Evolutionary conservation across 2,888 invertebrate species (phyloP).

Genomic region (Synanthedon tipuliformis): DNA sequence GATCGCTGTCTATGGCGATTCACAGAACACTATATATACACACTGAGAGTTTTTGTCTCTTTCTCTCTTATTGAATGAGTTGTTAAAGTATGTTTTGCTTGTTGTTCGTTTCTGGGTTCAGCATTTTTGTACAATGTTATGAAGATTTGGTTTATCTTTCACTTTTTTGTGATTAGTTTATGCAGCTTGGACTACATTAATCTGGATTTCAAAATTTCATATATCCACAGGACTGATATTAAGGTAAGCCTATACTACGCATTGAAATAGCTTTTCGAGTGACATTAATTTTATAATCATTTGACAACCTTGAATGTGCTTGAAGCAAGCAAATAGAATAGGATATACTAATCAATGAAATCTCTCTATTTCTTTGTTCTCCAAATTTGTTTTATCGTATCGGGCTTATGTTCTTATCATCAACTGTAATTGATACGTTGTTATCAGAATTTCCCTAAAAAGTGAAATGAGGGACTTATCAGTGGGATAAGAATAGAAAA

Average conservation of each 20-base stretch:
- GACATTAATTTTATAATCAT: slow-evolving; percentile 46
- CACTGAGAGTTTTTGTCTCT: slow-evolving; percentile 6
- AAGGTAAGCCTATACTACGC: slow-evolving; percentile 56
- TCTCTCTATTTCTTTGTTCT: slow-evolving; percentile 41
- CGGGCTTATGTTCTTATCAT: no score
- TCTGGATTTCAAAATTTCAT: slow-evolving; percentile 32
- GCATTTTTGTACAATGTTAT: slow-evolving; percentile 37
- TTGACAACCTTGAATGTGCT: slow-evolving; percentile 65
- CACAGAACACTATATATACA: not conserved
- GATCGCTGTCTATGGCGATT: slow-evolving; percentile 29
- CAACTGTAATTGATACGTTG: no score
- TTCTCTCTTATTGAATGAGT: slow-evolving; percentile 7
- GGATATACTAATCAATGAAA: slow-evolving; percentile 15
- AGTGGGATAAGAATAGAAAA: no score
- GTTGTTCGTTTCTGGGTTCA: slow-evolving; percentile 44
- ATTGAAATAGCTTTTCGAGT: slow-evolving; percentile 33
- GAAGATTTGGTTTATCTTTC: slow-evolving; percentile 35
- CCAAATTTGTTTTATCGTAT: not conserved
- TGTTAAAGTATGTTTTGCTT: slow-evolving; percentile 40
- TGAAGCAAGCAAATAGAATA: slow-evolving; percentile 31
- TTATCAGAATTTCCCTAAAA: no score
- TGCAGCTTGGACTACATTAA: slow-evolving; percentile 19
- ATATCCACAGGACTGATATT: slow-evolving; percentile 13
- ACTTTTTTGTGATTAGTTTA: slow-evolving; percentile 32
- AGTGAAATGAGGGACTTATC: no score